Base-by-base conservation (phyloP, 2,888 invertebrate species). In the Platycheirus rosarum region DNA sequence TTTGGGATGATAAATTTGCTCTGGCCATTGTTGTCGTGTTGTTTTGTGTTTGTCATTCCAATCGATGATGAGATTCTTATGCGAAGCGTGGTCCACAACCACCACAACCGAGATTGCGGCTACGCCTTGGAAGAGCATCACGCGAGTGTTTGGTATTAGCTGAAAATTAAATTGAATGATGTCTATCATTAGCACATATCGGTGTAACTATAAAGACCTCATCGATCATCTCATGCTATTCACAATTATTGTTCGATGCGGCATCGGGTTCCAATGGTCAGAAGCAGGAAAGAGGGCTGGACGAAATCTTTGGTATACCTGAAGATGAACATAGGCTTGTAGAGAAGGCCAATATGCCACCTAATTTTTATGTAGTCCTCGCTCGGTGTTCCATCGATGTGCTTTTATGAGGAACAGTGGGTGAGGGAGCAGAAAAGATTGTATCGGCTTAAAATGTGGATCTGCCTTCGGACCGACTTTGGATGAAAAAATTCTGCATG, bases 171-270 rank as follows among this genome's bases (percentile, higher is more conserved):
- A 78, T 78, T 84, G 84, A 84, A 78, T 78, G 74, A 84, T 84
- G 78, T 78, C 84, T 73, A 68, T 84, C 84, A 84, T 84, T 84
- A 84, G 84, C 84, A 84, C 84, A 84, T 78, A 84, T 84, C 84
- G 78, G 84, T 84, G 84, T 84, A 74, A 69, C 73, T 78, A 84
- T 84, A 84, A 84, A 84, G 84, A 84, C 73, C 78, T 84, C 84
- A 84, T 84, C 84, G 78, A 84, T 84, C 84, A 84, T 84, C 73
- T 74, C 60, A 57, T 84, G 78, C 78, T 78, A 82, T 82, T 82
- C 82, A 73, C 73, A 82, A 77, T 73, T 77, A 73, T 77, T n/a
- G n/a, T n/a, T 77, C 82, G 68, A 77, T 73, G 68, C 82, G 68
- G 77, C 71, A 68, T 76, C 76, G 6, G 70, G 70, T 80, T 66